Percentiles rank a stretch among this genome's conserved stretches.
Evolutionary conservation across 2,113 vertebrate genomes (phyloP).

Genomic region (Mormyrus iriodes): DNA sequence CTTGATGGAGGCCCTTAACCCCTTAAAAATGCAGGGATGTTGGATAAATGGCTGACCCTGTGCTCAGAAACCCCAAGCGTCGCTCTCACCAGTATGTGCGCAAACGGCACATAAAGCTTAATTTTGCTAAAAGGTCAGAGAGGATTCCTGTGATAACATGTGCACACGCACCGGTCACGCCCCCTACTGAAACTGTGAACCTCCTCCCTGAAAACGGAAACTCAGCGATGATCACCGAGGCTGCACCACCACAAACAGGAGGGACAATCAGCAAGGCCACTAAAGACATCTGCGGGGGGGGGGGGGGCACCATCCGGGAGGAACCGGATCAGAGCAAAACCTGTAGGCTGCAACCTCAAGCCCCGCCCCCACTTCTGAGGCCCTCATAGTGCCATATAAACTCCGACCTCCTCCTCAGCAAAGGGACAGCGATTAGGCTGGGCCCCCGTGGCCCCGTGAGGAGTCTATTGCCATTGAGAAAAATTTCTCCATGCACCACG

Average conservation of each 20-base stretch:
- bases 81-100: too few species aligned
- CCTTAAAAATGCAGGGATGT: too few species aligned
- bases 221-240: too few species aligned
- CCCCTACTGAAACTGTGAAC: neutral
- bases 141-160: too few species aligned
- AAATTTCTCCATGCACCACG: neutral
- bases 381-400: neutral
- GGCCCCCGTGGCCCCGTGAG: too few species aligned
- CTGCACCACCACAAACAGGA: neutral
- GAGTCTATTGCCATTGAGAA: neutral
- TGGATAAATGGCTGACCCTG: too few species aligned
- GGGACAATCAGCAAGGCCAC: neutral
- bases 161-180: too few species aligned
- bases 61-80: too few species aligned
- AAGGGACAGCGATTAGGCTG: neutral
- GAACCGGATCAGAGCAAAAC: neutral
- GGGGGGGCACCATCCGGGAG: neutral
- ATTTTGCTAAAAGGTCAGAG: too few species aligned
- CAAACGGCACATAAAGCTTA: too few species aligned
- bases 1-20: too few species aligned
- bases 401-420: neutral
- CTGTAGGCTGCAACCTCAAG: neutral
- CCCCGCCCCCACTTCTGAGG: neutral
- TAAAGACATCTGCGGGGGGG: neutral
- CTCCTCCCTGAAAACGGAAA: too few species aligned